phyloP scores from a whole-genome alignment of 2,797 vertebrate species.

The Poeciliopsis paucimaculata region DNA sequence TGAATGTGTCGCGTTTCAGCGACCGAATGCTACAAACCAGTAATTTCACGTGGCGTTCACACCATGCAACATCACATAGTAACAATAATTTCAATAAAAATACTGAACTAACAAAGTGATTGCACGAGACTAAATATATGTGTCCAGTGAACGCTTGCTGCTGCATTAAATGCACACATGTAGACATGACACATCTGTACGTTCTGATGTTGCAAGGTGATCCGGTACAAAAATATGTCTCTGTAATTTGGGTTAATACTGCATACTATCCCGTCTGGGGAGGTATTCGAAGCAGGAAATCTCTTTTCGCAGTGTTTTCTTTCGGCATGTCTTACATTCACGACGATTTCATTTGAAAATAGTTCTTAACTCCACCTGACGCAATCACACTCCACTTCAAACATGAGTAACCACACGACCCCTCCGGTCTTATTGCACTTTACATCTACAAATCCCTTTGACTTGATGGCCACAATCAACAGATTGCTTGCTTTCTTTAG shows the following conservation, averaged over 20 bases:
- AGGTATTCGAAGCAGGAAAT: conserved; percentile 42
- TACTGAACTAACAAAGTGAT: conserved; percentile 47
- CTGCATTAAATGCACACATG: conserved; percentile 64
- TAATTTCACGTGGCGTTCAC: conserved; percentile 49
- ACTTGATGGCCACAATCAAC: not conserved
- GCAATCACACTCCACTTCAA: conserved; percentile 35
- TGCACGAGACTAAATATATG: conserved; percentile 59
- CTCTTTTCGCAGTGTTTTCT: conserved; percentile 33
- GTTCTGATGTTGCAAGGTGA: conserved; percentile 1
- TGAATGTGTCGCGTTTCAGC: conserved; percentile 8
- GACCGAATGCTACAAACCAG: conserved; percentile 47
- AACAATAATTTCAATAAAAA: conserved; percentile 36
- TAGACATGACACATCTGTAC: conserved; percentile 17
- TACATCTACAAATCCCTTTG: not conserved
- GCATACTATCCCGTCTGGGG: conserved; percentile 20
- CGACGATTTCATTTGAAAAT: conserved; percentile 35
- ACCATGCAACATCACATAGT: conserved; percentile 62
- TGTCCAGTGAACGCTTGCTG: conserved; percentile 49
- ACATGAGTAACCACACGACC: not conserved
- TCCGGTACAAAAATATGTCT: conserved; percentile 56
- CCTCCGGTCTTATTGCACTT: not conserved
- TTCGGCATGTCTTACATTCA: conserved; percentile 62
- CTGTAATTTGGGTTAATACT: conserved; percentile 28
- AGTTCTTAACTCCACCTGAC: conserved; percentile 14
- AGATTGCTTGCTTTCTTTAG: conserved; percentile 2